Evolutionary conservation across 2,797 vertebrate species (phyloP).

Genomic region (Megaceryle alcyon): DNA sequence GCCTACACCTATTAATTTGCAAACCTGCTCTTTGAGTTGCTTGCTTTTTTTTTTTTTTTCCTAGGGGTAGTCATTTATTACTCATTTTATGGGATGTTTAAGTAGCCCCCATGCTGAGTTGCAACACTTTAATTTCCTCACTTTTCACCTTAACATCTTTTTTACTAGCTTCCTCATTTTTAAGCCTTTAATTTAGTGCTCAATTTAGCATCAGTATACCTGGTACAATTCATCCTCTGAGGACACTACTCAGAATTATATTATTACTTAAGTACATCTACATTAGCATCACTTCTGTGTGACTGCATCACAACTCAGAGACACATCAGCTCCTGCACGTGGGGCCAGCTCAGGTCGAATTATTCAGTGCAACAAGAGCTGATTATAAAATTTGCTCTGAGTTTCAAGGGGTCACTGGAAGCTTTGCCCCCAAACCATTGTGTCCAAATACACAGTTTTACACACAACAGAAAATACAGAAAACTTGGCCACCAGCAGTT

Average conservation of each 20-base stretch:
- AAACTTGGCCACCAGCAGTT: not conserved
- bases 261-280: constrained; percentile 48
- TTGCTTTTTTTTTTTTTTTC: not conserved
- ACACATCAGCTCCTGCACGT: not conserved
- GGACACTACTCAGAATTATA: constrained; percentile 32
- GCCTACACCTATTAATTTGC: constrained; percentile 49
- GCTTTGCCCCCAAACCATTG: fast-evolving
- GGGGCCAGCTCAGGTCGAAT: not conserved
- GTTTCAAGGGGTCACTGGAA: not conserved
- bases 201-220: constrained; percentile 52
- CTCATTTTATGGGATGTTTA: constrained; percentile 69
- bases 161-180: constrained; percentile 71
- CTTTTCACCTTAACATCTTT: constrained; percentile 74
- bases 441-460: not conserved
- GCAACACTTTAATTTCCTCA: constrained; percentile 72
- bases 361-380: not conserved
- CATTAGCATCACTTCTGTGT: constrained; percentile 19
- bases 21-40: not conserved
- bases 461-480: not conserved
- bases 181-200: constrained; percentile 70
- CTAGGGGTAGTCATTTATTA: constrained; percentile 66
- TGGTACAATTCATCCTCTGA: constrained; percentile 50
- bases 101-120: constrained; percentile 65
- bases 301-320: not conserved
- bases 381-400: not conserved